A percentile compares a stretch with the other conserved stretches of the same genome.
Conservation (phyloP, 1,140 invertebrate species). For the Drosophila seguyi region DNA sequence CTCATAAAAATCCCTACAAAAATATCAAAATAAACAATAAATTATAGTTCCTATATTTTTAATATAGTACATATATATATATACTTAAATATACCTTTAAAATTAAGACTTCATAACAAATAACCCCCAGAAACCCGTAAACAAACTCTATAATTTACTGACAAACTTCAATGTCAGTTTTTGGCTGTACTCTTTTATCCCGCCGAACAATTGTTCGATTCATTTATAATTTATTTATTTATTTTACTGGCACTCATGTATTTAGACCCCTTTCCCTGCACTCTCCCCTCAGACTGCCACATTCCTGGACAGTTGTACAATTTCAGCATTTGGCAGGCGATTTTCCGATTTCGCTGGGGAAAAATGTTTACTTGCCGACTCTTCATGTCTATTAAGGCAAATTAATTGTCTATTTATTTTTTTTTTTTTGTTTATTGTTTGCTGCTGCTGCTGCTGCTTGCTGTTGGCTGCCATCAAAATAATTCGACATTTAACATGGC, state of each 20-base stretch:
- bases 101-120: no score
- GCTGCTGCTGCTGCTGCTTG: constrained; percentile 14
- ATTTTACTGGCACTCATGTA: constrained; percentile 21
- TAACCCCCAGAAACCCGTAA: no score
- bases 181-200: background rate
- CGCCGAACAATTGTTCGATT: constrained; percentile 10
- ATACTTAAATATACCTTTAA: no score
- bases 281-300: background rate
- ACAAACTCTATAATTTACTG: background rate
- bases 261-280: background rate
- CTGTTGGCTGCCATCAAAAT: constrained; percentile 68
- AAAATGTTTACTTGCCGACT: constrained; percentile 39
- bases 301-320: constrained; percentile 13
- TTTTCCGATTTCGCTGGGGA: constrained; percentile 4
- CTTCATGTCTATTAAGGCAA: constrained; percentile 77
- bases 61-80: no score
- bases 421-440: constrained; percentile 19
- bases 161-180: background rate
- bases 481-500: constrained; percentile 78
- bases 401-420: constrained; percentile 81
- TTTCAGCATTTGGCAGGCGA: constrained; percentile 29
- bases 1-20: no score
- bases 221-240: constrained; percentile 44
- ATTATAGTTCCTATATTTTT: no score
- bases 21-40: no score